Evolutionary conservation across 1,140 invertebrate genomes (phyloP).

Genomic region (Branchinecta lynchi): DNA sequence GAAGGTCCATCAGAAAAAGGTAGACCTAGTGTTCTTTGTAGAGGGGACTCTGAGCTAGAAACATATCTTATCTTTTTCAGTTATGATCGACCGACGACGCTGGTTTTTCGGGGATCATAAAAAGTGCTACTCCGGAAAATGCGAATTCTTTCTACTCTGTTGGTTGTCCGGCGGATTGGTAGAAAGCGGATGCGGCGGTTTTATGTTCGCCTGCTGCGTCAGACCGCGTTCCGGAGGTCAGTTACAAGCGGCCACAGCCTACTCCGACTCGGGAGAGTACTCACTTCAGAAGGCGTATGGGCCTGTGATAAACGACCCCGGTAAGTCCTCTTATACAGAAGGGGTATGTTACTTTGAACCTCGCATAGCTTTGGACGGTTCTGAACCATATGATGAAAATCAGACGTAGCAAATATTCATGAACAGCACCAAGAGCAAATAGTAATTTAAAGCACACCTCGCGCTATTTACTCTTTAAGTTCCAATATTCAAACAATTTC

Average conservation of each 20-base stretch:
- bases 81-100: slow-evolving; percentile 11
- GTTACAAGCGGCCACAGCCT: slow-evolving; percentile 32
- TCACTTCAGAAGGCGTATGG: slow-evolving; percentile 39
- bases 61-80: background rate
- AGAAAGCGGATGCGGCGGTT: slow-evolving; percentile 60
- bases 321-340: slow-evolving; percentile 38
- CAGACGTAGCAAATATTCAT: too few relatives aligned
- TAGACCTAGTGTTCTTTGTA: too few relatives aligned
- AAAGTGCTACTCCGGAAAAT: slow-evolving; percentile 51
- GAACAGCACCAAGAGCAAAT: too few relatives aligned
- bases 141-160: slow-evolving; percentile 81
- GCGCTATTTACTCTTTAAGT: too few relatives aligned
- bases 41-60: too few relatives aligned
- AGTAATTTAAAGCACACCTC: too few relatives aligned
- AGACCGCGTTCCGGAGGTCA: slow-evolving; percentile 27
- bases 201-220: slow-evolving; percentile 75
- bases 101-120: slow-evolving; percentile 33
- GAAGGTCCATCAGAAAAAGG: too few relatives aligned
- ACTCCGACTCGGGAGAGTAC: slow-evolving; percentile 32
- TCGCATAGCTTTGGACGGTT: too few relatives aligned
- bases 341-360: background rate
- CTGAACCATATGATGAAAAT: too few relatives aligned
- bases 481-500: too few relatives aligned
- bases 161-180: slow-evolving; percentile 77
- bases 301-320: slow-evolving; percentile 53